Conservation (phyloP, 2,888 invertebrate species). For the Callyntrura sp. region DNA sequence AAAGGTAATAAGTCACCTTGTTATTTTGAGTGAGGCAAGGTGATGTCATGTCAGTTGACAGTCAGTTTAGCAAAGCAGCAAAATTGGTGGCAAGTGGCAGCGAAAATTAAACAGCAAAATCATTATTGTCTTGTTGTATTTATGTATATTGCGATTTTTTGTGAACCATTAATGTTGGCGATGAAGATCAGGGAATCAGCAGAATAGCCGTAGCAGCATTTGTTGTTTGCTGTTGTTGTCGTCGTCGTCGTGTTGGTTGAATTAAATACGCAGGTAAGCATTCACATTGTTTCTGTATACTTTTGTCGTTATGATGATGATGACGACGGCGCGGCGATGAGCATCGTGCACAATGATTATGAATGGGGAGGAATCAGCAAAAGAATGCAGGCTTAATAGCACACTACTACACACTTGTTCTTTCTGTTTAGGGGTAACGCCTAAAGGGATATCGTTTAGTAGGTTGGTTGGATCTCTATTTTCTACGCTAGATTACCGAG, state of each 20-base stretch:
- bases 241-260: slow-evolving; percentile 5
- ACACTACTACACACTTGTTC: background rate
- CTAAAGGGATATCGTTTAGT: slow-evolving; percentile 30
- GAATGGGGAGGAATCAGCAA: slow-evolving; percentile 14
- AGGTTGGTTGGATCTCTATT: background rate
- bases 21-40: slow-evolving; percentile 24
- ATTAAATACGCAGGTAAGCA: slow-evolving; percentile 19
- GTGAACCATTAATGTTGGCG: slow-evolving; percentile 14
- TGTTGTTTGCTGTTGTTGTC: no score
- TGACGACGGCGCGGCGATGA: background rate
- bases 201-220: background rate
- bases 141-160: slow-evolving; percentile 9
- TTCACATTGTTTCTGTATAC: slow-evolving; percentile 21
- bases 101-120: background rate
- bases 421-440: slow-evolving; percentile 2
- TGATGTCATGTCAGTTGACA: slow-evolving; percentile 48
- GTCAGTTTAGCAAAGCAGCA: slow-evolving; percentile 5
- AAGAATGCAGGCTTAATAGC: background rate
- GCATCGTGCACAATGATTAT: no score
- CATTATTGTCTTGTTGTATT: background rate
- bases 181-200: background rate
- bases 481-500: background rate
- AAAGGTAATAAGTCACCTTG: slow-evolving; percentile 41
- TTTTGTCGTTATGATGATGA: background rate
- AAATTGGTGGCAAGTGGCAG: slow-evolving; percentile 6